phyloP scores from a whole-genome alignment of 2,113 vertebrate genomes.

The Lampris megalopsis region DNA sequence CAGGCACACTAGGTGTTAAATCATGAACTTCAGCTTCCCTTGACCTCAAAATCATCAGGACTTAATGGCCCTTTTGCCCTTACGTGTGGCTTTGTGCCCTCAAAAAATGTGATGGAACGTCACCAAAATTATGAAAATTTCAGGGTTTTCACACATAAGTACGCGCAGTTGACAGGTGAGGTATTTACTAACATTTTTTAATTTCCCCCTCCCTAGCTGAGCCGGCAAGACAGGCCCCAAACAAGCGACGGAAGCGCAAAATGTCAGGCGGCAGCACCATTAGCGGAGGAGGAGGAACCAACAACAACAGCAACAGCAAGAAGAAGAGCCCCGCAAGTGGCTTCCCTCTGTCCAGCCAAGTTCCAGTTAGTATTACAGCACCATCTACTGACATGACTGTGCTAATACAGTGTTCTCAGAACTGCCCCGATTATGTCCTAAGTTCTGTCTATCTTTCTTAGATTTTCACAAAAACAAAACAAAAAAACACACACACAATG shows the following conservation, averaged over 20 bases:
- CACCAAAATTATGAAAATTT: too few relatives aligned
- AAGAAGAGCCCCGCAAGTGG: constrained; percentile 98
- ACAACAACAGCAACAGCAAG: constrained; percentile 97
- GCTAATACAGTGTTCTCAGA: constrained; percentile 7
- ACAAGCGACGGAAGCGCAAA: constrained; percentile 98
- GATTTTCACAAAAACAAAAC: too few relatives aligned
- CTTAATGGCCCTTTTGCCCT: too few relatives aligned
- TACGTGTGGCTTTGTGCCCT: too few relatives aligned
- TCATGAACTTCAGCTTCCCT: too few relatives aligned
- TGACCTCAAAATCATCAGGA: too few relatives aligned
- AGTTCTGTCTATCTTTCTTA: too few relatives aligned
- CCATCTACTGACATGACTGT: constrained; percentile 42
- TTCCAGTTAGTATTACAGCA: constrained; percentile 93
- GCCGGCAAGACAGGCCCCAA: constrained; percentile 93
- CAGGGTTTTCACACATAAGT: too few relatives aligned
- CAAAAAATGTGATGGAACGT: too few relatives aligned
- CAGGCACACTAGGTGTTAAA: too few relatives aligned
- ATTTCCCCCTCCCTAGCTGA: constrained; percentile 83
- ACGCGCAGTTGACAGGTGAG: background rate
- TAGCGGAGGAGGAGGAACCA: constrained; percentile 92
- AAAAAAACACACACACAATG: too few relatives aligned
- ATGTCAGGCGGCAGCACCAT: constrained; percentile 98
- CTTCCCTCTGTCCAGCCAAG: constrained; percentile 99
- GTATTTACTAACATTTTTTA: background rate
- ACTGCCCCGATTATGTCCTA: background rate